Evolutionary conservation across 2,888 invertebrate genomes (phyloP), one percentile per base, ranked within the genome.

Genomic region (Apamea monoglypha): DNA sequence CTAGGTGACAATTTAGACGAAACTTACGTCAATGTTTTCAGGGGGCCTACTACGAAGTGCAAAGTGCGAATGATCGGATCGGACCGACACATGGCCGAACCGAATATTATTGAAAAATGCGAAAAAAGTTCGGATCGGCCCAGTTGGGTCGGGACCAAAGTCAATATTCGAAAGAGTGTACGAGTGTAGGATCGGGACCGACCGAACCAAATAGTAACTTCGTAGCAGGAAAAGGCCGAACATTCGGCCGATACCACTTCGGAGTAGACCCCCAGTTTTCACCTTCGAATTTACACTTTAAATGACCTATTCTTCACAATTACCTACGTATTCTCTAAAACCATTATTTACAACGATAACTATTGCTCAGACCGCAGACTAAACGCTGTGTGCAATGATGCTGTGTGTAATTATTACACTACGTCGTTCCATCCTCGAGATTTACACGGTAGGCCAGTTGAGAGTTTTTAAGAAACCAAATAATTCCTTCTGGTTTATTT

Each of bases 281-380:
- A 7, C 25, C n/a, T 18, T n/a, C 10, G 40, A 67, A 67, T 44
- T 40, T 44, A n/a, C 40, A 0, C 40, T 44, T 29, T 12, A 44
- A 67, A 50, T 40, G 6, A 40, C 40, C 47, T 14, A 14, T 50
- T 50, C 10, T 68, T 44, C 40, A 53, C 36, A 59, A 70, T 36
- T 14, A 29, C 70, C 64, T 59, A 29, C 70, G 56, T 59, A 14
- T 29, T 29, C 18, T 70, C n/a, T 36, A 63, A 50, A 74, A 47
- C 53, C 29, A 44, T 69, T 68, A 59, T 2, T 80, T 59, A n/a
- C 47, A 59, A 50, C 12, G 61, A 36, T 70, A 59, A 77, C 63
- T 29, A 18, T 50, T 36, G 21, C 32, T n/a, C 12, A 67, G 36
- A 78, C 78, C 86, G 61, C 83, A 86, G 21, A 53, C 72, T 85